Evolutionary conservation across 2,888 invertebrate species (phyloP), one percentile per base, ranked within the genome.

Genomic region (Drosophila conformis): DNA sequence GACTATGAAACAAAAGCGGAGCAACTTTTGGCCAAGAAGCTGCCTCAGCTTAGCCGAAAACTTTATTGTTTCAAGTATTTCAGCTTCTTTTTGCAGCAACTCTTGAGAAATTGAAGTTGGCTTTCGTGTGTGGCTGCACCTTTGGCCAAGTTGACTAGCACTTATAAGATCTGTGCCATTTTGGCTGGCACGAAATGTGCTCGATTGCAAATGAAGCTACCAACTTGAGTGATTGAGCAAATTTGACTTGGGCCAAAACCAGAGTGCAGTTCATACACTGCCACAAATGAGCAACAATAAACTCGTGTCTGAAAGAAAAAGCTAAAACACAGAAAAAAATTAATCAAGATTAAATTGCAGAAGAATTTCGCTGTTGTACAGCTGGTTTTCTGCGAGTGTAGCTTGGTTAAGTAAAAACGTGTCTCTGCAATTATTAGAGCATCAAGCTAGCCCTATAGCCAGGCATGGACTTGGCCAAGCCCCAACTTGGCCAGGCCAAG

Each of bases 11-110:
- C 68, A 76, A 69, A 63, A 73, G 69, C 73, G 65, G 67, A 75
- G 56, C 60, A 80, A 72, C 67, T 83, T 73, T 76, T 68, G 58
- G 61, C 25, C 46, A 46, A 46, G 46, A 46, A 46, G 46, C 73
- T 69, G 80, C 33, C 56, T 51, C 69, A 60, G 27, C 62, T 70
- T 70, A 64, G 65, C 68, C 77, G 77, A 75, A 82, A 84, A 73
- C 78, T 87, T 87, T 82, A 75, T 75, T 85, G 81, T 87, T 75
- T 72, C 74, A 83, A 81, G 63, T 85, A 38, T 38, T 80, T 69
- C 15, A 35, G 25, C 27, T 66, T 35, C 42, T 53, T 36, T 57
- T 73, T 69, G 48, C 35, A 15, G 63, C 59, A 68, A 31, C 56
- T 70, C 72, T 83, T 75, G 73, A 63, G 68, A 46, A 70, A 62